Evolutionary conservation across 2,888 invertebrate genomes (phyloP).

Genomic region (Dorcus parallelipipedus): DNA sequence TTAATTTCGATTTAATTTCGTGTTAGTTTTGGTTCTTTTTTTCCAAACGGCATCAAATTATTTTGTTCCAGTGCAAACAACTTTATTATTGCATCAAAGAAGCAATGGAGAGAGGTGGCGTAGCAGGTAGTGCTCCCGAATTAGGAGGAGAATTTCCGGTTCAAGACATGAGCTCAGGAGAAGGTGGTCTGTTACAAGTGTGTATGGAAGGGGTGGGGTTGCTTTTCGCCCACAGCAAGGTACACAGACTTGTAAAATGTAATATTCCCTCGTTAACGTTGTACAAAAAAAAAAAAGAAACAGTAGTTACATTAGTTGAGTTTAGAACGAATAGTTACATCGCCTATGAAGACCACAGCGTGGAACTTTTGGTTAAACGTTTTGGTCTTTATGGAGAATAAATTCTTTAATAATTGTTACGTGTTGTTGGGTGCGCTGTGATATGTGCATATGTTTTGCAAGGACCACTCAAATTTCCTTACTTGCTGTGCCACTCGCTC

Average conservation of each 20-base stretch:
- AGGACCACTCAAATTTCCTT: constrained; percentile 79
- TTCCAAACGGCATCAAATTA: not conserved
- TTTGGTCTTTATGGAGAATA: not conserved
- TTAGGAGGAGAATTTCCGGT: constrained; percentile 97
- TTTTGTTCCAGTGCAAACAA: constrained; percentile 79
- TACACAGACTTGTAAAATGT: constrained; percentile 47
- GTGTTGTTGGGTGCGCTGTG: constrained; percentile 51
- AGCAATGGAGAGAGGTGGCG: constrained; percentile 91
- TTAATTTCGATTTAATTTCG: not conserved
- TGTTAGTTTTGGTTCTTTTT: not conserved
- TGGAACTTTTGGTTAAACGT: not conserved
- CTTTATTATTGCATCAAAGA: constrained; percentile 98
- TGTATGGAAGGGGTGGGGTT: constrained; percentile 99
- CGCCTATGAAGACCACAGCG: not conserved
- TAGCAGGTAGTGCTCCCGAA: constrained; percentile 64
- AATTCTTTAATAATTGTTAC: constrained; percentile 35
- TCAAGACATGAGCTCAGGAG: constrained; percentile 94
- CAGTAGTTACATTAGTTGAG: not conserved
- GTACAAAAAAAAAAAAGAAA: not conserved
- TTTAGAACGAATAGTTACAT: not conserved
- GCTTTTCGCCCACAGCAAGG: constrained; percentile 99
- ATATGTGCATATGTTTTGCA: constrained; percentile 59
- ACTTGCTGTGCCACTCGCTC: constrained; percentile 51
- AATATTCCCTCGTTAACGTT: not conserved
- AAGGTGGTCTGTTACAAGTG: constrained; percentile 96